These are phyloP conservation scores for Aplochiton taeniatus DNA, from an alignment of 2,797 vertebrate species.

Conservation along the genomic window DNA sequence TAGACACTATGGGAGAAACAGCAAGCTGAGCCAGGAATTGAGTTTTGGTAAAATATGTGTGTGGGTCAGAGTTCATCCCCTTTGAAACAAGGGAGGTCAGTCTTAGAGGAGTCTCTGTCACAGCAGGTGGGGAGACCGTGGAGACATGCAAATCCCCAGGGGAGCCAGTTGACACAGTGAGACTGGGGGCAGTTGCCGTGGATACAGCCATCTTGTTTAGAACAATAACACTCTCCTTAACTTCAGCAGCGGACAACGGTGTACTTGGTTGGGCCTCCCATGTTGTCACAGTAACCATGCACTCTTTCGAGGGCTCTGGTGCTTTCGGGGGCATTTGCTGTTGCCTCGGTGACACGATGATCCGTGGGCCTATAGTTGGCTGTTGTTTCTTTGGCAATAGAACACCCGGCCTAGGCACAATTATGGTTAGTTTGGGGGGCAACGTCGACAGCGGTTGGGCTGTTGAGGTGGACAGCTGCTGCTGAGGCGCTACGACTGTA, in stretches of 20 bases:
- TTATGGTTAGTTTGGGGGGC: neutral
- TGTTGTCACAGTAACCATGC: no score
- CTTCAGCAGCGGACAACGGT: conserved; percentile 19
- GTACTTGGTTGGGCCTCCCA: conserved; percentile 45
- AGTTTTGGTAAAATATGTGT: conserved; percentile 44
- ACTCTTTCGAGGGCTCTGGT: no score
- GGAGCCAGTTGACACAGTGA: neutral
- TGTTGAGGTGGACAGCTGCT: neutral
- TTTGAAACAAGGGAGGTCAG: conserved; percentile 17
- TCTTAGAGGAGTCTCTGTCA: conserved; percentile 1
- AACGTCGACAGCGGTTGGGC: neutral
- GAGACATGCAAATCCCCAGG: no score
- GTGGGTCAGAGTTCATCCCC: conserved; percentile 42
- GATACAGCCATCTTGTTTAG: neutral
- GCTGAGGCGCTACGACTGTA: neutral
- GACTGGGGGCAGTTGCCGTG: neutral
- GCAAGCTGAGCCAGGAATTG: conserved; percentile 57
- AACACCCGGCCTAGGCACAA: neutral
- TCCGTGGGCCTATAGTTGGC: neutral
- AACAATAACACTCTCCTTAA: neutral
- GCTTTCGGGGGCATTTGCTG: no score
- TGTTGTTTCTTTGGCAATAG: neutral
- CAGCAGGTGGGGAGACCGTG: neutral
- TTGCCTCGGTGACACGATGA: no score
- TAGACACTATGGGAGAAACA: conserved; percentile 41